Evolutionary conservation across 2,888 invertebrate species (phyloP).

Genomic region (Plusia festucae): DNA sequence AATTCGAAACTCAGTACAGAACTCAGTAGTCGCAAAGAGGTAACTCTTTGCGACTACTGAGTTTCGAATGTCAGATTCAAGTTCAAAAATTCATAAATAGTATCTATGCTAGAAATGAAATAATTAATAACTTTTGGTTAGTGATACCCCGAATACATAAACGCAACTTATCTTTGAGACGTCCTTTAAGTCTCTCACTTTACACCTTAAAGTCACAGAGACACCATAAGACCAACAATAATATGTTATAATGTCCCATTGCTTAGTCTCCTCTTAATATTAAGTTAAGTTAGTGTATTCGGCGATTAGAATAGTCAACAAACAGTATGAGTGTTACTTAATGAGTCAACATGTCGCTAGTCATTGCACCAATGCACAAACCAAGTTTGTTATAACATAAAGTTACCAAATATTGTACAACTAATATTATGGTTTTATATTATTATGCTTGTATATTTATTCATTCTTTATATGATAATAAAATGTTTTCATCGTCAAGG

Average conservation of each 20-base stretch:
- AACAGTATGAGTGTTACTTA: slow-evolving; percentile 45
- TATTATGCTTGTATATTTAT: slow-evolving; percentile 32
- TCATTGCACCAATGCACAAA: slow-evolving; percentile 58
- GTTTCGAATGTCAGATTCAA: no score
- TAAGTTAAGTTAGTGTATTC: slow-evolving; percentile 24
- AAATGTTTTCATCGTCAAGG: slow-evolving; percentile 27
- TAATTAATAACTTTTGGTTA: slow-evolving; percentile 7
- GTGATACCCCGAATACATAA: slow-evolving; percentile 11
- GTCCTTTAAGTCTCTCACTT: no score
- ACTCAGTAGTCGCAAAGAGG: no score
- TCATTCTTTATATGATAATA: slow-evolving; percentile 36
- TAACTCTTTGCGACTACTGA: no score
- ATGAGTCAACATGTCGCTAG: slow-evolving; percentile 47
- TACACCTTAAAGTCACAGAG: no score
- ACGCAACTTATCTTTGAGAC: no score
- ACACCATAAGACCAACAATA: no score
- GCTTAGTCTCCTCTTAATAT: slow-evolving; percentile 11
- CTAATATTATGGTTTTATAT: slow-evolving; percentile 25
- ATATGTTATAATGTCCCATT: no score
- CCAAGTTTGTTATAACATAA: slow-evolving; percentile 51
- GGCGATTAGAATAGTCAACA: slow-evolving; percentile 6
- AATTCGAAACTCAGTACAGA: no score
- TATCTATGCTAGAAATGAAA: background rate
- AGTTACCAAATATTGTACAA: slow-evolving; percentile 51
- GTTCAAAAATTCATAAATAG: background rate